Percentiles rank a stretch among this genome's conserved stretches.
phyloP scores from a whole-genome alignment of 2,888 invertebrate genomes.

The Drosophila conformis region DNA sequence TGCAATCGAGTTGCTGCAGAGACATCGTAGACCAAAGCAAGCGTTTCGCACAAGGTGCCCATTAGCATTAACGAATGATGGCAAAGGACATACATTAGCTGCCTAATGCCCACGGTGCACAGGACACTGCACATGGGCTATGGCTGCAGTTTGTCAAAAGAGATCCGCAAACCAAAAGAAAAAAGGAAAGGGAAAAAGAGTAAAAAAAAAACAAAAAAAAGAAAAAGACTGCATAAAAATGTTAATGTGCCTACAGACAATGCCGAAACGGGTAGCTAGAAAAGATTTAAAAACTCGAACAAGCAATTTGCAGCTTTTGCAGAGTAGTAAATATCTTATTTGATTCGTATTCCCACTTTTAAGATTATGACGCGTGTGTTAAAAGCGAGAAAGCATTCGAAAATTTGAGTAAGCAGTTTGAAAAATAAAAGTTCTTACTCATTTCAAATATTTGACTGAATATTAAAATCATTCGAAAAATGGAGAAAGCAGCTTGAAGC shows the following conservation, averaged over 20 bases:
- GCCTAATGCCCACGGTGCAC: constrained; percentile 56
- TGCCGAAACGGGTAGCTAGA: constrained; percentile 36
- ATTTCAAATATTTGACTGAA: background rate
- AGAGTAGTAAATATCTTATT: too few species aligned
- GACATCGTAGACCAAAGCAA: constrained; percentile 19
- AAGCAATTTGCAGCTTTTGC: background rate
- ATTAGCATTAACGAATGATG: constrained; percentile 41
- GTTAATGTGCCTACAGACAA: constrained; percentile 68
- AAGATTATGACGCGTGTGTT: background rate
- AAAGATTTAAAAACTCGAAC: background rate
- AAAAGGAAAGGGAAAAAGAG: constrained; percentile 13
- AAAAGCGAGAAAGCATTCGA: background rate
- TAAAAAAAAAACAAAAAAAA: constrained; percentile 18
- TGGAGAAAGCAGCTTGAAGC: background rate
- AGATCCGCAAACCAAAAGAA: constrained; percentile 41
- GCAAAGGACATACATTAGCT: constrained; percentile 30
- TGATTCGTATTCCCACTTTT: background rate
- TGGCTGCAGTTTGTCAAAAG: constrained; percentile 73
- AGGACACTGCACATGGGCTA: constrained; percentile 53
- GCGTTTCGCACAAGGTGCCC: constrained; percentile 30
- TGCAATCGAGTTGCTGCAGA: constrained; percentile 63
- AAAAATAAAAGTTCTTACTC: background rate
- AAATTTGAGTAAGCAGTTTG: too few species aligned
- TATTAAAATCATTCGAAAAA: background rate
- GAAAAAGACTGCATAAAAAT: constrained; percentile 61